Evolutionary conservation across 2,888 invertebrate genomes (phyloP).

Genomic region (Philereme vetulata): DNA sequence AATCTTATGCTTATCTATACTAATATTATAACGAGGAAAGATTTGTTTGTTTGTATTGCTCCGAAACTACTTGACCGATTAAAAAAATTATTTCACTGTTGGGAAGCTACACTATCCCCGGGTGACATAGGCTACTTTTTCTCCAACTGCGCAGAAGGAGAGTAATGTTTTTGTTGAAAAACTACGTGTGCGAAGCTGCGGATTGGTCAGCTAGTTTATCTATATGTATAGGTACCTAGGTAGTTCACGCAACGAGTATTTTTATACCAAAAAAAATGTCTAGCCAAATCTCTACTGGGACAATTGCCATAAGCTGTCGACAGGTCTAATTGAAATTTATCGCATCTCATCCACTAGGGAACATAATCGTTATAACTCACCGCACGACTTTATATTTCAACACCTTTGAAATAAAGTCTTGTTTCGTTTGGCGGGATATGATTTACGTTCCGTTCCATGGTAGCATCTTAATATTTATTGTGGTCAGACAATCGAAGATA

Average conservation of each 20-base stretch:
- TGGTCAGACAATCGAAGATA: conserved; percentile 66
- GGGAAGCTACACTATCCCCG: no score
- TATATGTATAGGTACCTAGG: no score
- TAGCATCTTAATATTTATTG: conserved; percentile 59
- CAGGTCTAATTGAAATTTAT: conserved; percentile 82
- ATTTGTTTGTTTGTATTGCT: no score
- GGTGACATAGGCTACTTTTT: no score
- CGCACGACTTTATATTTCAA: conserved; percentile 50
- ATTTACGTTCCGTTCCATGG: conserved; percentile 45
- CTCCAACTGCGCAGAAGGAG: no score
- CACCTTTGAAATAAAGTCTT: conserved; percentile 34
- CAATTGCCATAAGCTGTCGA: conserved; percentile 70
- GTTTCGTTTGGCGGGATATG: conserved; percentile 37
- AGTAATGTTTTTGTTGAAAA: no score
- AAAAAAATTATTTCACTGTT: no score
- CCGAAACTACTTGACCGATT: no score
- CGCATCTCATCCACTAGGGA: conserved; percentile 66
- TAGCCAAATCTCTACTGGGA: conserved; percentile 72
- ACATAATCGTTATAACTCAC: conserved; percentile 44
- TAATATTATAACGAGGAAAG: no score
- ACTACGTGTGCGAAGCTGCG: no score
- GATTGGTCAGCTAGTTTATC: no score
- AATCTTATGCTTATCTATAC: no score
- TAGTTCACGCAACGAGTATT: conserved; percentile 22
- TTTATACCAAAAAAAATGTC: conserved; percentile 44